These are phyloP conservation scores for Rhadinocentrus ornatus DNA, from an alignment of 2,797 vertebrate species.

Conservation along the genomic window DNA sequence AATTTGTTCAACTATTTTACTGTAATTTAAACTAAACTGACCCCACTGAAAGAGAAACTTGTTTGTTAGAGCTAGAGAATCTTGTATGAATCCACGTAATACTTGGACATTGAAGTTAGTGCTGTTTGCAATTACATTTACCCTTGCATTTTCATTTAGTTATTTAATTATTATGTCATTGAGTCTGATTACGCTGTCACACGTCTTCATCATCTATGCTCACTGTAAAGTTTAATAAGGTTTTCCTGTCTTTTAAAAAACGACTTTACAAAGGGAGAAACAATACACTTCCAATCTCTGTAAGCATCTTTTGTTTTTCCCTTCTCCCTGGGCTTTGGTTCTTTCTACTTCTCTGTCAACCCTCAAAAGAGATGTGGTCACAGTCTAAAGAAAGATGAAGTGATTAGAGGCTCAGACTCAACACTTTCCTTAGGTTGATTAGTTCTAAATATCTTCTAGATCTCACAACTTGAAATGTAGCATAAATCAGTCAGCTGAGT, in stretches of 20 bases:
- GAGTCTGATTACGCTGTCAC: background rate
- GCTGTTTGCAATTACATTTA: background rate
- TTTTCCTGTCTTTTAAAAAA: background rate
- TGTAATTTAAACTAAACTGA: background rate
- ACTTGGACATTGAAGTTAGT: background rate
- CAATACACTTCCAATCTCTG: constrained; percentile 22
- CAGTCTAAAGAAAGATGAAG: constrained; percentile 69
- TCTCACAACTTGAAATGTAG: constrained; percentile 31
- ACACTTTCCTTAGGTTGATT: constrained; percentile 35
- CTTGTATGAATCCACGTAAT: background rate
- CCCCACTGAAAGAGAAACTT: background rate
- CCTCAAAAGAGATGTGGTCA: constrained; percentile 78
- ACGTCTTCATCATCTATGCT: background rate
- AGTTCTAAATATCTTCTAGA: constrained; percentile 48
- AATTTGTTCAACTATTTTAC: background rate
- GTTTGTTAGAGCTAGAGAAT: background rate
- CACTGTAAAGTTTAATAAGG: background rate
- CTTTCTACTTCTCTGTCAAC: constrained; percentile 31
- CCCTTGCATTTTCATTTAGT: too few relatives aligned
- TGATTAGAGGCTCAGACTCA: constrained; percentile 66
- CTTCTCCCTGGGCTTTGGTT: constrained; percentile 10
- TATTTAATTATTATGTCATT: background rate
- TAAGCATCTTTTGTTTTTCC: constrained; percentile 10
- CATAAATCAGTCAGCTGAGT: constrained; percentile 20
- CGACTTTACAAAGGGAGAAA: constrained; percentile 2